These are phyloP conservation scores for Stratiomys singularior DNA, from an alignment of 2,888 invertebrate species.

Conservation along the genomic window DNA sequence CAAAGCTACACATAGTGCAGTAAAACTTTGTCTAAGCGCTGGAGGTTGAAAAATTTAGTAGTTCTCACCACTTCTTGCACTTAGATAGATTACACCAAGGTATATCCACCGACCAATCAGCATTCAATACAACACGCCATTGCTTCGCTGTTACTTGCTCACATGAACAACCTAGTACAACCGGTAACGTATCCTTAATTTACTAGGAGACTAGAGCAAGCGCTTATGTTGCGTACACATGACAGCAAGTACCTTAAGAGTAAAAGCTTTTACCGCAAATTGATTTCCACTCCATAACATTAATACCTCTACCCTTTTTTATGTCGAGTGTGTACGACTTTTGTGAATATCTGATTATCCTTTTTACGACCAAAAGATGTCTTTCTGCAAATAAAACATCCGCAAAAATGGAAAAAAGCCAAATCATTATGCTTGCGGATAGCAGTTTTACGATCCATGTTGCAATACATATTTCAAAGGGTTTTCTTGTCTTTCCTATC, in stretches of 20 bases:
- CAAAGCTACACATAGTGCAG: too few relatives aligned
- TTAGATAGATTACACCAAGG: slow-evolving; percentile 12
- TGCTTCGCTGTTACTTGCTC: not conserved
- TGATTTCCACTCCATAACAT: slow-evolving; percentile 47
- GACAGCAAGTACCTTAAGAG: slow-evolving; percentile 17
- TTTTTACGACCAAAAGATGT: slow-evolving; percentile 45
- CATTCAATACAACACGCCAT: not conserved
- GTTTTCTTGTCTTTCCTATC: not conserved
- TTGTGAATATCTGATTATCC: slow-evolving; percentile 46
- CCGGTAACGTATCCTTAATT: not conserved
- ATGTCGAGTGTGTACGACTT: slow-evolving; percentile 25
- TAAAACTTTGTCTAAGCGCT: not conserved
- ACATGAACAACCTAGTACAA: slow-evolving; percentile 14
- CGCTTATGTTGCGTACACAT: not conserved
- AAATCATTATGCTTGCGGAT: slow-evolving; percentile 3
- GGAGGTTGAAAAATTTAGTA: slow-evolving; percentile 11
- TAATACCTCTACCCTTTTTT: slow-evolving; percentile 42
- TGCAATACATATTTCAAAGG: slow-evolving; percentile 43
- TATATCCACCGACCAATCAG: not conserved
- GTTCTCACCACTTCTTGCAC: slow-evolving; percentile 2
- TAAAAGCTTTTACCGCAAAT: slow-evolving; percentile 46
- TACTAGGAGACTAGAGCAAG: not conserved
- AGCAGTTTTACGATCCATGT: slow-evolving; percentile 33
- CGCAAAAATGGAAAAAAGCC: slow-evolving; percentile 22
- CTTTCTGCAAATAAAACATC: slow-evolving; percentile 42